phyloP scores from a whole-genome alignment of 2,797 vertebrate species.

The Rhinoraja longicauda region DNA sequence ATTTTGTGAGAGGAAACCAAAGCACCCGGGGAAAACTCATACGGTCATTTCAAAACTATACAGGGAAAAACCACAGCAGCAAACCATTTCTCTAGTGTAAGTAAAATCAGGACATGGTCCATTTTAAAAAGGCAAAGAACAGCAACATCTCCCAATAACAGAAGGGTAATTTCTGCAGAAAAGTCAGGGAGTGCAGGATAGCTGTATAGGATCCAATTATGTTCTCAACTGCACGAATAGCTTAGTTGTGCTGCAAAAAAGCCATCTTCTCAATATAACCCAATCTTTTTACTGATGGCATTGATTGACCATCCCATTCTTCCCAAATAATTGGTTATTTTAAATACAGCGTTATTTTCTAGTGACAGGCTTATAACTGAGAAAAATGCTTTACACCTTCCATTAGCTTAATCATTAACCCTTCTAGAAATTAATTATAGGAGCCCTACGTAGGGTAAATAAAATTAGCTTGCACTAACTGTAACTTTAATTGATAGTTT shows the following conservation, averaged over 20 bases:
- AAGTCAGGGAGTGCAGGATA: no score
- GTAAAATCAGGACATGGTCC: no score
- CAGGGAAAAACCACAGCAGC: no score
- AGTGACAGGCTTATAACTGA: background rate
- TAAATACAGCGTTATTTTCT: background rate
- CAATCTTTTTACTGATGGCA: background rate
- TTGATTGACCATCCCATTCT: background rate
- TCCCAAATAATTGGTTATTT: no score
- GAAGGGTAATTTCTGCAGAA: no score
- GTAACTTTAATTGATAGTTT: background rate
- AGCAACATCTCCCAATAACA: no score
- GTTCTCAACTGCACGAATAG: background rate
- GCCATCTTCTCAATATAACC: background rate
- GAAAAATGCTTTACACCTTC: background rate
- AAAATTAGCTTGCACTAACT: background rate
- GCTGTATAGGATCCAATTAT: background rate
- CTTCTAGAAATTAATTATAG: background rate
- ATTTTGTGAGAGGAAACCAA: no score
- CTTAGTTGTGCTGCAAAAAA: background rate
- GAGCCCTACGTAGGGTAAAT: no score
- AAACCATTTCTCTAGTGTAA: no score
- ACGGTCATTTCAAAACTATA: no score
- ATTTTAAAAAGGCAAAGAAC: no score
- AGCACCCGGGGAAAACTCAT: no score
- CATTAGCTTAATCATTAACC: background rate